phyloP scores from a whole-genome alignment of 2,888 invertebrate genomes.

The Phengaris arion region DNA sequence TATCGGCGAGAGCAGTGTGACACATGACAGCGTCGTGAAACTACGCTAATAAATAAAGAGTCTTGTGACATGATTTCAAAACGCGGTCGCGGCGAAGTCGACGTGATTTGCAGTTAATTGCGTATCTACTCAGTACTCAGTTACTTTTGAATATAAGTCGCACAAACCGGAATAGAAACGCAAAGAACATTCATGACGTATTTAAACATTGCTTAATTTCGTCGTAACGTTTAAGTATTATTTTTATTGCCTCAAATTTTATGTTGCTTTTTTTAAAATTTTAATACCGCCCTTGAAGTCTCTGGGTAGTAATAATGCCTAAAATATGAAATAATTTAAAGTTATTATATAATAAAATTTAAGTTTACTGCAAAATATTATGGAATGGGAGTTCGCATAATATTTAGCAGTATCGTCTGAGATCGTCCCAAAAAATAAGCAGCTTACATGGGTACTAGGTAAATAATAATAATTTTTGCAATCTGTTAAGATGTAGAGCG shows the following conservation, averaged over 20 bases:
- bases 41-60: slow-evolving; percentile 41
- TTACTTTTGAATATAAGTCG: not conserved
- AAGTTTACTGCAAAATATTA: not conserved
- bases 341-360: not conserved
- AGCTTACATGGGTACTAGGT: no score
- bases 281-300: not conserved
- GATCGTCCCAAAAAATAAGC: no score
- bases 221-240: not conserved
- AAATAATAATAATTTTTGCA: no score
- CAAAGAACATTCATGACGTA: not conserved
- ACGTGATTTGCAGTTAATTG: slow-evolving; percentile 37
- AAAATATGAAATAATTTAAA: not conserved
- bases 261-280: not conserved
- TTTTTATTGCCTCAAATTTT: not conserved
- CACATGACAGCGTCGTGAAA: slow-evolving; percentile 42
- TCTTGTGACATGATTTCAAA: slow-evolving; percentile 49
- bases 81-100: slow-evolving; percentile 40
- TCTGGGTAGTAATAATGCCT: not conserved
- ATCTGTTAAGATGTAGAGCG: not conserved
- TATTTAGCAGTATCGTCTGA: no score
- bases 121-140: slow-evolving; percentile 14
- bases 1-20: slow-evolving; percentile 28
- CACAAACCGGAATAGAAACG: not conserved
- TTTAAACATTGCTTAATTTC: slow-evolving; percentile 2
- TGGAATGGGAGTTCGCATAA: no score